Percentiles rank a stretch among this genome's conserved stretches.
These are phyloP conservation scores for Clistopyga incitator DNA, from an alignment of 2,888 invertebrate genomes.

Conservation along the genomic window DNA sequence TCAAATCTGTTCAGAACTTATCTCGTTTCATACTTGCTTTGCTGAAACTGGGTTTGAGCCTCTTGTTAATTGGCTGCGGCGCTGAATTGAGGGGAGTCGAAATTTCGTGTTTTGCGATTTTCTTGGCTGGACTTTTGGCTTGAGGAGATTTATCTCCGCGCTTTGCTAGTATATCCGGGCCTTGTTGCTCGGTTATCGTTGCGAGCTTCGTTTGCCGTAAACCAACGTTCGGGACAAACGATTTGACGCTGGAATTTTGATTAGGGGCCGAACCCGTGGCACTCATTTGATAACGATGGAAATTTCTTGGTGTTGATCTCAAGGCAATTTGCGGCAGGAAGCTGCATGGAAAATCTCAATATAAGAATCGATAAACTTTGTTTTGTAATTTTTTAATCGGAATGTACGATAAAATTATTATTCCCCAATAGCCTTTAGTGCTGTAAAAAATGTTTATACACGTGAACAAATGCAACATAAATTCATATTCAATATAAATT, in stretches of 20 bases:
- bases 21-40: constrained; percentile 59
- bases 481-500: no score
- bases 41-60: constrained; percentile 59
- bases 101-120: constrained; percentile 71
- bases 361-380: background rate
- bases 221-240: constrained; percentile 57
- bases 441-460: no score
- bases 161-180: constrained; percentile 20
- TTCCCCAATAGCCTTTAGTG: no score
- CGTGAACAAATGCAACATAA: no score
- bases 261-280: constrained; percentile 53
- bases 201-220: constrained; percentile 66
- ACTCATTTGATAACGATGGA: constrained; percentile 56
- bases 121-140: constrained; percentile 69
- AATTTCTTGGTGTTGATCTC: constrained; percentile 53
- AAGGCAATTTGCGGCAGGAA: constrained; percentile 68
- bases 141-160: constrained; percentile 61
- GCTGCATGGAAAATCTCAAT: constrained; percentile 34
- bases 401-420: no score
- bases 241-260: constrained; percentile 56
- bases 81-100: constrained; percentile 28
- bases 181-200: constrained; percentile 68
- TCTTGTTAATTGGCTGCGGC: constrained; percentile 49
- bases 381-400: no score
- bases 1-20: background rate